Evolutionary conservation across 2,113 vertebrate species (phyloP).

Genomic region (Carollia perspicillata): DNA sequence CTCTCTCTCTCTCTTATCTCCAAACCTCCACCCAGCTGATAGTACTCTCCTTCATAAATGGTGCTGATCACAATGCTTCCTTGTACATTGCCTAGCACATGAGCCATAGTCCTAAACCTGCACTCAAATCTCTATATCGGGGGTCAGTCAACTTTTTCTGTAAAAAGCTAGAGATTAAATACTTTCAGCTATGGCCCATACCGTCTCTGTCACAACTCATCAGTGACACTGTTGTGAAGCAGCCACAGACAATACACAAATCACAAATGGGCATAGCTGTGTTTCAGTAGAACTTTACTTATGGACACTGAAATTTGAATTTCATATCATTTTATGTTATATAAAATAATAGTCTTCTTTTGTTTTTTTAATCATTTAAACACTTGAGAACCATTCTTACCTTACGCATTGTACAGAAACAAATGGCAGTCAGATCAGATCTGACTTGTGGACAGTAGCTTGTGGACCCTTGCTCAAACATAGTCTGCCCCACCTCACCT

Average conservation of each 20-base stretch:
- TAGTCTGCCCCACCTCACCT: neutral
- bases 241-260: neutral
- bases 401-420: accelerated
- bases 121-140: neutral
- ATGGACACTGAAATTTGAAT: neutral
- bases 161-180: neutral
- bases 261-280: neutral
- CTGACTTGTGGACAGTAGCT: neutral
- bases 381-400: neutral
- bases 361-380: neutral
- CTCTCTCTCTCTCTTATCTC: neutral
- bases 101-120: neutral
- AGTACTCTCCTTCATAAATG: neutral
- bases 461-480: neutral
- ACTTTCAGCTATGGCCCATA: neutral
- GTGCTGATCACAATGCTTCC: neutral
- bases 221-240: neutral
- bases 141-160: neutral
- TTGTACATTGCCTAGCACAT: neutral
- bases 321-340: neutral
- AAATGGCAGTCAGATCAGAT: too few species aligned
- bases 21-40: neutral
- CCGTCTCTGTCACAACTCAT: neutral
- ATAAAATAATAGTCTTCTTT: neutral
- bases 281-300: neutral